A percentile compares a stretch with the other conserved stretches of the same genome.
Conservation (phyloP, 2,113 vertebrate genomes). For the Sarotherodon lohbergeri region DNA sequence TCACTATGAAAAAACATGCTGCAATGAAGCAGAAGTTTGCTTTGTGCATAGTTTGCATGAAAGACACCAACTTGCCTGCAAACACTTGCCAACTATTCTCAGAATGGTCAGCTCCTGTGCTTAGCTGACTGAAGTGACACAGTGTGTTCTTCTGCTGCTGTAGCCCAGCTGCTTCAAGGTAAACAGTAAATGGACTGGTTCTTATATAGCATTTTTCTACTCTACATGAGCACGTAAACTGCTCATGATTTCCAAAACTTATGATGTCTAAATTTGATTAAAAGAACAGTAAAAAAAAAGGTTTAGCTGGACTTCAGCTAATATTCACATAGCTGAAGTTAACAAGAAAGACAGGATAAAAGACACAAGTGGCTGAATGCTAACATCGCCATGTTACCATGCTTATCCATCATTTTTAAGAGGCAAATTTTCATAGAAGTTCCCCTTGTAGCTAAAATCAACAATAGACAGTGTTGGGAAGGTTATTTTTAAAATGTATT, state of each 20-base stretch:
- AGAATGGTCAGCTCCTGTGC: neutral
- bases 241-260: neutral
- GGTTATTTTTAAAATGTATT: too few relatives aligned
- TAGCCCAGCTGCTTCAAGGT: neutral
- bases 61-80: neutral
- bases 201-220: neutral
- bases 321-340: neutral
- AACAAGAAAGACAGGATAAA: neutral
- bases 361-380: neutral
- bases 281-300: neutral
- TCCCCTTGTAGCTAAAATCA: neutral
- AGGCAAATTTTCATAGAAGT: neutral
- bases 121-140: neutral
- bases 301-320: neutral
- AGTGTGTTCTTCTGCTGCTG: neutral
- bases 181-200: neutral
- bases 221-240: neutral
- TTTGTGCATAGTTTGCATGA: neutral
- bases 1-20: neutral
- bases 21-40: neutral
- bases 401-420: neutral
- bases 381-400: neutral
- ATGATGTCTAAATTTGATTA: neutral
- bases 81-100: neutral
- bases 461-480: neutral